Conservation (phyloP, 1,140 invertebrate genomes). For the Neodiprion fabricii region DNA sequence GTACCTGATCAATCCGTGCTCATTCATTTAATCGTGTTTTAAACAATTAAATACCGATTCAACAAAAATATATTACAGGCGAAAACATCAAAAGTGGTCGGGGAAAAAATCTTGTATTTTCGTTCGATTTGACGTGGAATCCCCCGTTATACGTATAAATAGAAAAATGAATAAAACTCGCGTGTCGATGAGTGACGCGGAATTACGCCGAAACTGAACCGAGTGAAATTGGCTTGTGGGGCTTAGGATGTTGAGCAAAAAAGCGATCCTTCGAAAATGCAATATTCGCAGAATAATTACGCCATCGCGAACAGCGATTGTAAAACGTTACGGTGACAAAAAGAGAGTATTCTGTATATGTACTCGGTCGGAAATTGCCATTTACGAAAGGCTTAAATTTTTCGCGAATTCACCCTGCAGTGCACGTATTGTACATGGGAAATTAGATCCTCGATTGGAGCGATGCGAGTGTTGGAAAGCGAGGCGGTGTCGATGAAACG, state of each 20-base stretch:
- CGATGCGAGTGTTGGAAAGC: conserved; percentile 19
- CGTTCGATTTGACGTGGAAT: no score
- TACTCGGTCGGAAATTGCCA: conserved; percentile 20
- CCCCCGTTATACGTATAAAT: no score
- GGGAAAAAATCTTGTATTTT: no score
- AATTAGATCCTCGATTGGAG: conserved; percentile 42
- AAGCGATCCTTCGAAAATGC: no score
- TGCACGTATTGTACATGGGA: conserved; percentile 26
- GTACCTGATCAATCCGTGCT: no score
- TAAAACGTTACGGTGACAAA: conserved; percentile 2
- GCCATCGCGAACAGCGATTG: conserved; percentile 6
- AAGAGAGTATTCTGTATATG: neutral
- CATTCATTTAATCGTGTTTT: no score
- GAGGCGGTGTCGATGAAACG: conserved; percentile 33
- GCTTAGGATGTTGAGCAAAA: neutral
- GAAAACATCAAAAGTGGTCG: no score
- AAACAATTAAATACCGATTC: no score
- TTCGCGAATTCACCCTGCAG: conserved; percentile 6
- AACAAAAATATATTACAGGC: no score
- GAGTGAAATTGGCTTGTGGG: no score
- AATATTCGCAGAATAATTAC: neutral
- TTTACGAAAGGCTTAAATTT: conserved; percentile 18
- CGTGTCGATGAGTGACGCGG: no score
- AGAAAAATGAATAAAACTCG: no score
- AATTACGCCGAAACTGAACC: neutral